These are phyloP conservation scores for Clarias macrocephalus DNA, from an alignment of 2,113 vertebrate species.

Conservation along the genomic window DNA sequence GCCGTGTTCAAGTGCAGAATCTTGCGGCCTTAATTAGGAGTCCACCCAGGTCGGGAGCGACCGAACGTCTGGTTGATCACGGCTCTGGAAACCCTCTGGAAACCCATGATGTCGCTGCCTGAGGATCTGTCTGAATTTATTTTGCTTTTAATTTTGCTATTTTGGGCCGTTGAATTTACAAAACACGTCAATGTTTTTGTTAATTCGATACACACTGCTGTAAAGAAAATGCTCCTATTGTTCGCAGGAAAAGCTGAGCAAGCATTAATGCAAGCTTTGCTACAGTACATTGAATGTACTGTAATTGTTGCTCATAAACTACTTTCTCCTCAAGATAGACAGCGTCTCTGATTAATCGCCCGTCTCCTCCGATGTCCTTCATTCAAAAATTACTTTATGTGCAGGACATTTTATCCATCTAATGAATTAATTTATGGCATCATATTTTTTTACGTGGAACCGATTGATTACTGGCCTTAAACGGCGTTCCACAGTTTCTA, in stretches of 20 bases:
- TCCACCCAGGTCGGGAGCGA: no score
- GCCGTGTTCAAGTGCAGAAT: no score
- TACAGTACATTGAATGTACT: neutral
- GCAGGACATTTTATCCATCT: no score
- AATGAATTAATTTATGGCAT: neutral
- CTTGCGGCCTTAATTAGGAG: no score
- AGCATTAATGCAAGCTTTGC: neutral
- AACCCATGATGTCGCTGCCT: no score
- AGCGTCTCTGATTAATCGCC: neutral
- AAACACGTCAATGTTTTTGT: neutral
- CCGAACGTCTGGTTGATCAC: no score
- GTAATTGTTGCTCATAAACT: neutral
- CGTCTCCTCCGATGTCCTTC: neutral
- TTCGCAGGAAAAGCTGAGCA: neutral
- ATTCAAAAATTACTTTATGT: neutral
- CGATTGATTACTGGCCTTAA: neutral
- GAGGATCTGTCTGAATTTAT: no score
- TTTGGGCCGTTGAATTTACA: neutral
- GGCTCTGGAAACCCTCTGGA: no score
- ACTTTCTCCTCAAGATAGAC: neutral
- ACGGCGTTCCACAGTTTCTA: neutral
- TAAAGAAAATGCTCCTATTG: neutral
- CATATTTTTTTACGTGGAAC: neutral
- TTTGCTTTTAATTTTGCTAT: no score
- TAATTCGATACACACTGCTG: neutral